Base-by-base conservation (phyloP, 2,888 invertebrate genomes). In the Lampropteryx suffumata region DNA sequence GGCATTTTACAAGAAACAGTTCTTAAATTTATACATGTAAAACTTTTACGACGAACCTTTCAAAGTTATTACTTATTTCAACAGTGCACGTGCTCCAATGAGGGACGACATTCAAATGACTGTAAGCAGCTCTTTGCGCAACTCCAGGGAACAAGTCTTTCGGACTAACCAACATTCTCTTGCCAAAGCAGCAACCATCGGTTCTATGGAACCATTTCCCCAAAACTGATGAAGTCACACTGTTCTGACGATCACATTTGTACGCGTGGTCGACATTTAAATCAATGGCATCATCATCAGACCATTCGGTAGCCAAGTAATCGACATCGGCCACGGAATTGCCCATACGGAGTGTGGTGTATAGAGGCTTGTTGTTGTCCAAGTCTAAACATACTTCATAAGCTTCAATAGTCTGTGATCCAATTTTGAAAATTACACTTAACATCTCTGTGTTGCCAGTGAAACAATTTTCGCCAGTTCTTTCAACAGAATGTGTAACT, bases 81-180 rank as follows among this genome's bases (percentile, higher is more conserved):
- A 63, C 42, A 46, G 67, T 67, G 50, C 80, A 83, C 1, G 74
- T 67, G 36, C 78, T 76, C 82, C 82, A 84, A 6, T 79, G 81
- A 13, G 83, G 80, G 1, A 74, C 62, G 5, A 77, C 60, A 55
- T 83, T 84, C 27, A 81, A 56, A 54, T 71, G 58, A 27, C 62
- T 69, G 41, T 66, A 78, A 0, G 75, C 68, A 0, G 76, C 58
- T 6, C 59, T 50, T 50, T 74, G 73, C 0, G 77, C 49, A 3
- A 76, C 10, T 1, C 80, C 82, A 4, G 71, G 71, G 1, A 50
- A 27, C 3, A 83, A 61, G 50, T 82, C 76, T 10, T 46, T 64
- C 0, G 79, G 56, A 51, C 57, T 78, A 1, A 83, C 71, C 12
- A 84, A 57, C 48, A 76, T 79, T 37, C 74, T 64, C 40, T 62